Conservation (phyloP, 37 sponge, comb jelly and placozoan genomes). For the Oscarella lobularis region DNA sequence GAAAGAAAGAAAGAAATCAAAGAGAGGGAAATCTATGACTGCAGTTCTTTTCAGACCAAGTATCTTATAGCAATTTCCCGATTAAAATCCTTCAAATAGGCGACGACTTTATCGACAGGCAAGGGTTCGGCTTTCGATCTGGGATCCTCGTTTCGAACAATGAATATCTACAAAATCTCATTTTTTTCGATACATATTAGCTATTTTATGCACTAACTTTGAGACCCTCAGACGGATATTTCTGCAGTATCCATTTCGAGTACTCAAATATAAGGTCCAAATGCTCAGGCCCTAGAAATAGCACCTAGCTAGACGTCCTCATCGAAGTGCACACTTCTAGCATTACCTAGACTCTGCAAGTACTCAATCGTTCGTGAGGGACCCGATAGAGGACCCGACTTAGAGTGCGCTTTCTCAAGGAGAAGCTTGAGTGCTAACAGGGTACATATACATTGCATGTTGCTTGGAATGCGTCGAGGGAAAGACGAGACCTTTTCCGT, state of each 20-base stretch:
- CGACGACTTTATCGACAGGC: conserved; percentile 37
- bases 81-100: conserved; percentile 18
- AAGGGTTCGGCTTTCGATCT: conserved; percentile 37
- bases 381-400: conserved; percentile 26
- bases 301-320: background rate
- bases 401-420: conserved; percentile 13
- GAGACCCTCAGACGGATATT: conserved; percentile 23
- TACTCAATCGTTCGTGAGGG: conserved; percentile 46
- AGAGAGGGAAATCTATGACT: background rate
- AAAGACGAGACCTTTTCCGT: conserved; percentile 40
- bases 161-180: background rate
- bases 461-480: too few species aligned
- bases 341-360: conserved; percentile 49
- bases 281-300: conserved; percentile 8
- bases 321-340: background rate
- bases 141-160: too few species aligned
- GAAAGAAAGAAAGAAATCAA: background rate
- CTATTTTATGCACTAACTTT: background rate
- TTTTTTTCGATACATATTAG: background rate
- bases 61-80: conserved; percentile 34
- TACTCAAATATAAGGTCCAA: conserved; percentile 38
- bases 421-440: conserved; percentile 30
- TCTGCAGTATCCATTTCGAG: conserved; percentile 57
- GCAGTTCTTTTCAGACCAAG: conserved; percentile 39
- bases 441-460: too few species aligned